Percentiles rank a stretch among this genome's conserved stretches.
Evolutionary conservation across 2,113 vertebrate species (phyloP).

Genomic region (Vidua macroura): DNA sequence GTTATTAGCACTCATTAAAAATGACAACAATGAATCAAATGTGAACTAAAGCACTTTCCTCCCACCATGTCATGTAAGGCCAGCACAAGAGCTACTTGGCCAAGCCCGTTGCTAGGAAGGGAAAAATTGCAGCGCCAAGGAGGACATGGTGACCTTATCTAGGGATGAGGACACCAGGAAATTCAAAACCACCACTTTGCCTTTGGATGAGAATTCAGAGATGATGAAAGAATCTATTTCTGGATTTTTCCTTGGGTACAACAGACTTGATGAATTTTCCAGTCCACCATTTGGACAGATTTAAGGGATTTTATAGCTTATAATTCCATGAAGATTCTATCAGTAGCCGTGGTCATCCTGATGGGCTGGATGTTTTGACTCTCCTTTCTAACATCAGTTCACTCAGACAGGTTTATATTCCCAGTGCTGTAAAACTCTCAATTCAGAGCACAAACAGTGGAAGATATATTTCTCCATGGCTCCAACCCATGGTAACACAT

Average conservation of each 20-base stretch:
- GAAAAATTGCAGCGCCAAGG: background rate
- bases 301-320: constrained; percentile 20
- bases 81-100: background rate
- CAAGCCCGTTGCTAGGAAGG: background rate
- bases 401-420: constrained; percentile 34
- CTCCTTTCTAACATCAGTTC: background rate
- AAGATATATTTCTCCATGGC: constrained; percentile 10
- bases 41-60: background rate
- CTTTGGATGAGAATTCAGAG: constrained; percentile 10
- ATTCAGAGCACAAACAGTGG: background rate
- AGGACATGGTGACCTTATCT: constrained; percentile 22
- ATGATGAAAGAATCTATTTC: constrained; percentile 26
- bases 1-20: background rate
- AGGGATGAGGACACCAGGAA: background rate
- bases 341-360: background rate
- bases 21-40: background rate
- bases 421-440: background rate
- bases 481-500: background rate
- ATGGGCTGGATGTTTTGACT: constrained; percentile 15
- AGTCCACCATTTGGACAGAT: constrained; percentile 22
- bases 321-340: constrained; percentile 42
- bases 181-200: background rate
- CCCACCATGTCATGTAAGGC: background rate
- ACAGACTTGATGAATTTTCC: constrained; percentile 34
- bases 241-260: constrained; percentile 33